A percentile compares a stretch with the other conserved stretches of the same genome.
These are phyloP conservation scores for Scaptomyza reducta DNA, from an alignment of 2,888 invertebrate species.

Conservation along the genomic window DNA sequence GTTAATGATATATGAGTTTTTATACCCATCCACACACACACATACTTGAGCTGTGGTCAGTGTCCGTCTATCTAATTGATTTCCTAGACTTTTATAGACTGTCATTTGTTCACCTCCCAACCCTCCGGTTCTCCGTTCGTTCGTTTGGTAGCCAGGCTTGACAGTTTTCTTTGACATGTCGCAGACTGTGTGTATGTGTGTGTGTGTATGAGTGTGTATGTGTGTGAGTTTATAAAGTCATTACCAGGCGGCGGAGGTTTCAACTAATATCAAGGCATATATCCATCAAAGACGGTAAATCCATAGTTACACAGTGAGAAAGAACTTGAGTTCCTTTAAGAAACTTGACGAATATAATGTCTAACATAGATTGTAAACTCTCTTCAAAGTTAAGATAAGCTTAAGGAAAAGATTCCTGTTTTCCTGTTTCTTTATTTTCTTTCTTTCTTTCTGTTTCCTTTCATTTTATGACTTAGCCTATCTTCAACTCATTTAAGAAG, in stretches of 20 bases:
- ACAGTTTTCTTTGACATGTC: conserved; percentile 58
- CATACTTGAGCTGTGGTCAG: conserved; percentile 8
- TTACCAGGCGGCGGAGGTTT: conserved; percentile 39
- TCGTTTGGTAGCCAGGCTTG: conserved; percentile 40
- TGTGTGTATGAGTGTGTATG: conserved; percentile 13
- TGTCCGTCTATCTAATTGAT: conserved; percentile 71
- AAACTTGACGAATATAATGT: not conserved
- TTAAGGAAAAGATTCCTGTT: too few relatives aligned
- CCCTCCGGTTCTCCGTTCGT: not conserved
- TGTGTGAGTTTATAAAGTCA: conserved; percentile 73
- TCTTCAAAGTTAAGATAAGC: not conserved
- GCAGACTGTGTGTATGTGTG: conserved; percentile 15
- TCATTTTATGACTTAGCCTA: too few relatives aligned
- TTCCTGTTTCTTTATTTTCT: too few relatives aligned
- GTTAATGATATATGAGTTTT: conserved; percentile 75
- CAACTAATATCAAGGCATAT: conserved; percentile 4
- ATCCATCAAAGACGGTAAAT: not conserved
- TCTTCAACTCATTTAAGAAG: too few relatives aligned
- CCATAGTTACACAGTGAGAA: not conserved
- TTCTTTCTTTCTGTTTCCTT: too few relatives aligned
- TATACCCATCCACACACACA: conserved; percentile 14
- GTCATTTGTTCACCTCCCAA: not conserved
- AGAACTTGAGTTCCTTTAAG: not conserved
- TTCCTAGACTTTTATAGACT: conserved; percentile 32
- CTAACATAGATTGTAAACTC: not conserved